These are phyloP conservation scores for Astatotilapia flaviijosephi DNA, from an alignment of 2,113 vertebrate species.

Conservation along the genomic window DNA sequence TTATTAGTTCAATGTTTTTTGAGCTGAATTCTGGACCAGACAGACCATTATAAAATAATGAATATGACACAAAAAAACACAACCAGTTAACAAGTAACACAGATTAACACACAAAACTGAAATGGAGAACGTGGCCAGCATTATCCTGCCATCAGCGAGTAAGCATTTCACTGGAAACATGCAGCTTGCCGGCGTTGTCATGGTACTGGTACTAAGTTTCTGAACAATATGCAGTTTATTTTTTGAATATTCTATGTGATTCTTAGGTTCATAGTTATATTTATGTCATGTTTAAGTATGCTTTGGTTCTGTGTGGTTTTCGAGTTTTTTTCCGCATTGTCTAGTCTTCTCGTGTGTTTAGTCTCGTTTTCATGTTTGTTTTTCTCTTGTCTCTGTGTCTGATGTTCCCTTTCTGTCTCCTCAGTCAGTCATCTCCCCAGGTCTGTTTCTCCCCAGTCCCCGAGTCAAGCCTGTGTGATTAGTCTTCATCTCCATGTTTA, in stretches of 20 bases:
- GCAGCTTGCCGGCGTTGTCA: background rate
- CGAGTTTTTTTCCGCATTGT: fast-evolving
- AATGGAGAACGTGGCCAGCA: background rate
- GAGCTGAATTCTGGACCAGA: background rate
- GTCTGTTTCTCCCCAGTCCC: background rate
- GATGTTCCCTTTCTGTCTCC: background rate
- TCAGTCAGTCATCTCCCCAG: background rate
- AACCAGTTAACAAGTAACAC: background rate
- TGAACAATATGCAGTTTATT: background rate
- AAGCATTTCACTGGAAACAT: background rate
- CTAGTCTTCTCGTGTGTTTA: background rate
- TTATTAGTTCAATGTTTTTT: background rate
- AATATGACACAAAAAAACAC: background rate
- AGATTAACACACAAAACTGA: background rate
- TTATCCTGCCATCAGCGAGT: background rate
- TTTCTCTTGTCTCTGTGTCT: background rate
- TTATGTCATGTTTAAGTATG: background rate
- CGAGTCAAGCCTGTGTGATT: background rate
- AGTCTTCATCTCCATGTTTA: background rate
- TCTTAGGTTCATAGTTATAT: background rate
- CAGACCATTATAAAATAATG: background rate
- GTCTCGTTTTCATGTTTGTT: background rate
- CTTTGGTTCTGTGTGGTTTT: background rate
- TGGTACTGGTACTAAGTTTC: background rate
- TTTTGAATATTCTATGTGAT: background rate